Conservation (phyloP, 2,888 invertebrate species). For the Epicampocera succincta region DNA sequence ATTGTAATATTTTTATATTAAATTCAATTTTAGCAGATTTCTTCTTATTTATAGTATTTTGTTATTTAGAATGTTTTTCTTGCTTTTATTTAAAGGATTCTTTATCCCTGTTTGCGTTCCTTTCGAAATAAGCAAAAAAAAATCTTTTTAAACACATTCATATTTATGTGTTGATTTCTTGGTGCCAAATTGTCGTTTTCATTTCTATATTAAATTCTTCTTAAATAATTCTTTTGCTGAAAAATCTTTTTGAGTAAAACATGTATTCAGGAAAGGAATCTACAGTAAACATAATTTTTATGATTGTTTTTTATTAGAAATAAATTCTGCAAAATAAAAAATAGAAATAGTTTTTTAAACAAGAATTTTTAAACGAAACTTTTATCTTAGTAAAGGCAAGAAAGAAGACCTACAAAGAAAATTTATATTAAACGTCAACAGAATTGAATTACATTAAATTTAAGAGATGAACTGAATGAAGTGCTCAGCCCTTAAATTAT, state of each 20-base stretch:
- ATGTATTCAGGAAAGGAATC: too few relatives aligned
- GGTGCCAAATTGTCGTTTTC: conserved; percentile 31
- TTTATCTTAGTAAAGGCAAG: background rate
- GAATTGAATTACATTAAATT: too few relatives aligned
- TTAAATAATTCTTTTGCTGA: background rate
- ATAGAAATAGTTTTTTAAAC: conserved; percentile 39
- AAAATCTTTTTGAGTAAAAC: background rate
- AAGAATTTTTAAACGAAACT: conserved; percentile 12
- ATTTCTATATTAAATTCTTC: conserved; percentile 13
- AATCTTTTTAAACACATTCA: background rate
- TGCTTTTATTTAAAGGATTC: too few relatives aligned
- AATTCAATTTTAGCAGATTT: too few relatives aligned
- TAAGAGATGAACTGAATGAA: too few relatives aligned
- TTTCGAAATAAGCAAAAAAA: too few relatives aligned
- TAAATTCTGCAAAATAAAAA: conserved; percentile 36
- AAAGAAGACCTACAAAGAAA: background rate
- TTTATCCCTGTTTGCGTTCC: too few relatives aligned
- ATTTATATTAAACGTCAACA: background rate
- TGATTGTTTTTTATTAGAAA: conserved; percentile 29
- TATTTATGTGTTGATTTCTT: conserved; percentile 22
- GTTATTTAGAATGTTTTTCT: too few relatives aligned
- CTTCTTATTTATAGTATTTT: too few relatives aligned
- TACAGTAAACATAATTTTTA: too few relatives aligned
- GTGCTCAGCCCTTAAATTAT: too few relatives aligned
- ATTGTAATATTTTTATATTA: too few relatives aligned